Evolutionary conservation across 2,797 vertebrate species (phyloP), one percentile per base, ranked within the genome.

Genomic region (Chelon auratus): DNA sequence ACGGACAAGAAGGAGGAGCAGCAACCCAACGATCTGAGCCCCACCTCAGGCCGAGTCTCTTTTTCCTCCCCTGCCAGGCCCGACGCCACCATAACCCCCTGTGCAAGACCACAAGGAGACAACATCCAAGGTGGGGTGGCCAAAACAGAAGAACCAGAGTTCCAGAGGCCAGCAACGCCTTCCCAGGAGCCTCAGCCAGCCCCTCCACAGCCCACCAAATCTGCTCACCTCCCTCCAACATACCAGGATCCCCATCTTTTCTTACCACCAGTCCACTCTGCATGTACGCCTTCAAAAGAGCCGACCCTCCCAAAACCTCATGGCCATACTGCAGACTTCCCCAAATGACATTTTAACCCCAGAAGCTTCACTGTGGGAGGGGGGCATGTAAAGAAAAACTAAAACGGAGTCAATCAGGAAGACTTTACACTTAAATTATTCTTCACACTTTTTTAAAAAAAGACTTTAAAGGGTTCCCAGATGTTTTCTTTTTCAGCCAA

Each of bases 51-150:
- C 40, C 63, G 84, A 67, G 87, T 84, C 26, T 86, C 87, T 0
- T 77, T 87, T 5, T 81, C 85, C 18, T 82, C 89, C 75, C 87
- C 94, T 20, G 87, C 90, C 63, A 88, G 90, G 74, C 89, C 87
- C 37, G 90, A 95, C 67, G 78, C 93, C 71, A 93, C 94, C 72
- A 83, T 91, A 3, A 85, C 93, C 86, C 86, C 92, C 77, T 87
- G 89, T 76, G 80, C 88, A 43, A 61, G 78, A 79, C 86, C 85
- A 54, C 91, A 93, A 81, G 88, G 67, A 26, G 95, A 95, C 81
- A 53, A 87, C 72, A 89, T 94, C 59, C 88, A 52, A 51, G 95
- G 95, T 9, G 92, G 91, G 20, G 91, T 93, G 75, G 67, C 87
- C 60, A 93, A 95, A 71, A 87, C 91, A 0, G 82, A 93, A 10